Percentiles rank a stretch among this genome's conserved stretches.
Evolutionary conservation across 1,140 invertebrate genomes (phyloP).

Genomic region (Bombus vancouverensis): DNA sequence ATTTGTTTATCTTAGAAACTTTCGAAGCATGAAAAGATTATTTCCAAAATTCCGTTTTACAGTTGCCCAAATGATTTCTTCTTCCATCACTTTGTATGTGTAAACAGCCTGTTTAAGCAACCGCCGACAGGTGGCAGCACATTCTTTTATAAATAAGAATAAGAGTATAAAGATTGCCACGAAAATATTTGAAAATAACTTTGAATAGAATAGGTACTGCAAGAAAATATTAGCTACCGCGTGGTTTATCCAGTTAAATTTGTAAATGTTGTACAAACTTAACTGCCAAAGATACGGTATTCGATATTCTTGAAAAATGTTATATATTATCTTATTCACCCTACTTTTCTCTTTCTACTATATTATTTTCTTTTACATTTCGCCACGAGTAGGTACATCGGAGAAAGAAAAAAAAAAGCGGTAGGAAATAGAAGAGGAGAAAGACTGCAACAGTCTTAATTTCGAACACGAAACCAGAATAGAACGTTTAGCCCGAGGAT

Average conservation of each 20-base stretch:
- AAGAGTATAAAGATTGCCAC: not conserved
- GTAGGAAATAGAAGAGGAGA: not conserved
- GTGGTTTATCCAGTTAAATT: not conserved
- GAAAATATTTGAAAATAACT: not conserved
- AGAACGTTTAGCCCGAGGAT: constrained; percentile 11
- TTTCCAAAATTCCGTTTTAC: not conserved
- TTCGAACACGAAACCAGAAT: constrained; percentile 4
- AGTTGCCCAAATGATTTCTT: not conserved
- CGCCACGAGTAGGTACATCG: not conserved
- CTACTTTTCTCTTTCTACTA: not conserved
- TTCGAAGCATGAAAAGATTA: not conserved
- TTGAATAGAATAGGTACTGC: not conserved
- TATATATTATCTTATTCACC: not conserved
- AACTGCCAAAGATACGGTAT: not conserved
- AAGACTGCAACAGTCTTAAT: not conserved
- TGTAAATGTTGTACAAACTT: not conserved
- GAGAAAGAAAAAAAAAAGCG: not conserved
- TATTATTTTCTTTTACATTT: not conserved
- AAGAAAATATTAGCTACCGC: not conserved
- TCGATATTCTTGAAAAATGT: not conserved
- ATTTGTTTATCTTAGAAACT: constrained; percentile 81
- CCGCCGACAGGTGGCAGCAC: constrained; percentile 5
- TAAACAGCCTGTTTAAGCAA: not conserved
- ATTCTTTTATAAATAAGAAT: not conserved
- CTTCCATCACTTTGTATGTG: not conserved